These are phyloP conservation scores for Coleophora flavipennella DNA, from an alignment of 2,888 invertebrate species.

Conservation along the genomic window DNA sequence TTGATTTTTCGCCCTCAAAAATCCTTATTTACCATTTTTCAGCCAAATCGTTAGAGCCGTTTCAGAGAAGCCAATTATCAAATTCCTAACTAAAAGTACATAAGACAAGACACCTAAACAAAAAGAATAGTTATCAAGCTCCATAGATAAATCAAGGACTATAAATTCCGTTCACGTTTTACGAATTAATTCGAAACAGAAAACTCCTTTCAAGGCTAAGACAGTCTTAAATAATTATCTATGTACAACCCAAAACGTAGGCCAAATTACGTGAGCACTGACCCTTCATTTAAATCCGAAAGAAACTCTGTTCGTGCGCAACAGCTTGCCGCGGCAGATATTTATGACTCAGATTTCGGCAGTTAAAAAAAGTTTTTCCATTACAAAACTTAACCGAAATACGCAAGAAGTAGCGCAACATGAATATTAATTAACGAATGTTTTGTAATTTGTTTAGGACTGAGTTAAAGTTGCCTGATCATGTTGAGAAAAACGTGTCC, in stretches of 20 bases:
- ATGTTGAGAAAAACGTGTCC: no score
- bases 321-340: slow-evolving; percentile 66
- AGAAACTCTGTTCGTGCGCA: slow-evolving; percentile 56
- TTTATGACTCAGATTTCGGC: slow-evolving; percentile 61
- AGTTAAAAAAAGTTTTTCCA: slow-evolving; percentile 66
- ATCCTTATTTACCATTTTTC: no score
- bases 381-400: slow-evolving; percentile 53
- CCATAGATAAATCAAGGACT: no score
- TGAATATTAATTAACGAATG: slow-evolving; percentile 52
- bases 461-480: no score
- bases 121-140: no score
- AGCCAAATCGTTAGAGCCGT: no score
- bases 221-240: slow-evolving; percentile 58
- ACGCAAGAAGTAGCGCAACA: slow-evolving; percentile 40
- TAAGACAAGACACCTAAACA: no score
- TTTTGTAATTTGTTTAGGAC: no score
- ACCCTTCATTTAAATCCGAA: slow-evolving; percentile 48
- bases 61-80: no score
- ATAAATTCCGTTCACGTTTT: slow-evolving; percentile 30
- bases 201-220: slow-evolving; percentile 24
- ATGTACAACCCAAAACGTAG: no score
- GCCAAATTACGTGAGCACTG: slow-evolving; percentile 41
- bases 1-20: no score
- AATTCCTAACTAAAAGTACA: no score
- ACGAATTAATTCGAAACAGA: slow-evolving; percentile 26